These are phyloP conservation scores for Coelinius sp. DNA, from an alignment of 2,888 invertebrate species.

Conservation along the genomic window DNA sequence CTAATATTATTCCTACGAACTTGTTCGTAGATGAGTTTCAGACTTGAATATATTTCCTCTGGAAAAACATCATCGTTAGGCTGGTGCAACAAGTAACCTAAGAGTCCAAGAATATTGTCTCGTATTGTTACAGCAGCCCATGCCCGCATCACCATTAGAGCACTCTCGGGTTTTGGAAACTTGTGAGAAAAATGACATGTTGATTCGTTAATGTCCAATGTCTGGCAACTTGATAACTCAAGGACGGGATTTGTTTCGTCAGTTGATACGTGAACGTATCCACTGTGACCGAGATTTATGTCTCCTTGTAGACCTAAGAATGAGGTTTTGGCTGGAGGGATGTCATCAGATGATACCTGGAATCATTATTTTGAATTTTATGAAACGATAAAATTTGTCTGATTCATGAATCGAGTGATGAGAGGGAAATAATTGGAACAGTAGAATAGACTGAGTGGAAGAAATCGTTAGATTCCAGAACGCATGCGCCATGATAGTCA, in stretches of 20 bases:
- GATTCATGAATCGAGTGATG: not conserved
- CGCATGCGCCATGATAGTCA: not conserved
- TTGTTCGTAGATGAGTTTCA: conserved; percentile 50
- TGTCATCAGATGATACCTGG: conserved; percentile 27
- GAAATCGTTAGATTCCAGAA: not conserved
- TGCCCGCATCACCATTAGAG: conserved; percentile 50
- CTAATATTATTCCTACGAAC: conserved; percentile 50
- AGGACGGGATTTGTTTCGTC: conserved; percentile 33
- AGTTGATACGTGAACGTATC: conserved; percentile 41
- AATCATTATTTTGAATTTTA: conserved; percentile 21
- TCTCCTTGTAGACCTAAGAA: conserved; percentile 41
- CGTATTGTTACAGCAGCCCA: conserved; percentile 51
- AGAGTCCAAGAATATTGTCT: conserved; percentile 53
- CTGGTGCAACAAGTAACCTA: conserved; percentile 54
- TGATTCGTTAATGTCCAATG: conserved; percentile 49
- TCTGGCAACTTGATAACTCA: conserved; percentile 46
- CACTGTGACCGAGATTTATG: conserved; percentile 44
- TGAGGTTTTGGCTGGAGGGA: conserved; percentile 24
- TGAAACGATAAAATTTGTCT: not conserved
- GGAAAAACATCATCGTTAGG: conserved; percentile 44
- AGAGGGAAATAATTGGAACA: not conserved
- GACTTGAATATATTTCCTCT: conserved; percentile 46
- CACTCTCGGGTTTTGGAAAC: conserved; percentile 42
- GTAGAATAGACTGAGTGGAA: not conserved
- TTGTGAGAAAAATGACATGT: conserved; percentile 46